Base-by-base conservation (phyloP, 2,888 invertebrate species). In the Lingula anatina region DNA sequence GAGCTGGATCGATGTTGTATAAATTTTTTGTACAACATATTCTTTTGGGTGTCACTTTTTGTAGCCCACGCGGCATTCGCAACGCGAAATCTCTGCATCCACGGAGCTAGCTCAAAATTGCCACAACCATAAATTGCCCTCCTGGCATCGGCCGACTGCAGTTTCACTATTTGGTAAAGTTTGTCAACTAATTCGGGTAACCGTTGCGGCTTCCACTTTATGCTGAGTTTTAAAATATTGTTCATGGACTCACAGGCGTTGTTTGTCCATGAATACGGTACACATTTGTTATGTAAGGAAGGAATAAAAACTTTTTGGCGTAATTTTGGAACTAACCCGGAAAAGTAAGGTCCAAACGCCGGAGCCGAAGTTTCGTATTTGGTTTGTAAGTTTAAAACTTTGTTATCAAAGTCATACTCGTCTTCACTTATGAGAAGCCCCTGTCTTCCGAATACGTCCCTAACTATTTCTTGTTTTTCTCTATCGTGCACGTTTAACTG, bases 241-340 rank as follows among this genome's bases (percentile, higher is more conserved):
- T 58, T 58, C 28, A 56, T 54, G 2, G 47, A 51, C 39, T 56
- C 54, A 1, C 52, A 42, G 31, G 54, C 56, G 47, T 55, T 58
- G 44, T 58, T 58, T 3, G 55, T 56, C 58, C 54, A 58, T n/a
- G n/a, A n/a, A n/a, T n/a, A n/a, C 5, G 51, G 42, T 40, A 43
- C 23, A 9, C 36, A 25, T 9, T 38, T 46, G 44, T 20, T 46
- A 23, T 5, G 37, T 23, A 12, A 48, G n/a, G 18, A 46, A 41
- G 12, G 7, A 12, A 24, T 46, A 38, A 5, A 54, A 36, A 37
- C 43, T 25, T 20, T 38, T 51, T 23, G n/a, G 44, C 35, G 37
- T 40, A 47, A 31, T 53, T 46, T n/a, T 26, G 7, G 36, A 28
- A 12, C 31, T 44, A 43, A 23, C 37, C 23, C 24, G 44, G 24